Evolutionary conservation across 2,888 invertebrate genomes (phyloP).

Genomic region (Melieria crassipennis): DNA sequence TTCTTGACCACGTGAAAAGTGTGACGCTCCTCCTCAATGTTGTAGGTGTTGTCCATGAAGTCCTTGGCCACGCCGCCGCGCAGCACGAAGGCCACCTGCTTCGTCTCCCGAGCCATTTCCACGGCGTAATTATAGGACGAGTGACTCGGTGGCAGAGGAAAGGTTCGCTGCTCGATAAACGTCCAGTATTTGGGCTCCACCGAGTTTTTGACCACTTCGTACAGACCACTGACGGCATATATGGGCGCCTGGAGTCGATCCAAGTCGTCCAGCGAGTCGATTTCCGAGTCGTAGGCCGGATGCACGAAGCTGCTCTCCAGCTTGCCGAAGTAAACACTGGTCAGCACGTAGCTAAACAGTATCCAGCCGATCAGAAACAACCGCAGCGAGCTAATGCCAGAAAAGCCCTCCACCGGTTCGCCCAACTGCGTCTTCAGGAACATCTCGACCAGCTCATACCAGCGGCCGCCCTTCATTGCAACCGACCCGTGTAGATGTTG

Average conservation of each 20-base stretch:
- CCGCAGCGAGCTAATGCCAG: slow-evolving; percentile 53
- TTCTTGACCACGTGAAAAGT: slow-evolving; percentile 56
- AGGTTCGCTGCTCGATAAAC: slow-evolving; percentile 32
- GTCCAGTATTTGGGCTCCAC: slow-evolving; percentile 42
- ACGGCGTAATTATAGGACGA: neutral
- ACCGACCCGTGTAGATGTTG: slow-evolving; percentile 21
- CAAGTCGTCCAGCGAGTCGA: slow-evolving; percentile 51
- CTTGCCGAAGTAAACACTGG: slow-evolving; percentile 58
- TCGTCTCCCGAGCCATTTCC: slow-evolving; percentile 34
- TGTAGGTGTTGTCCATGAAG: slow-evolving; percentile 52
- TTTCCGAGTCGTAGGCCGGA: slow-evolving; percentile 52
- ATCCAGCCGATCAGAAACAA: slow-evolving; percentile 58
- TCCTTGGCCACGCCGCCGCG: slow-evolving; percentile 50
- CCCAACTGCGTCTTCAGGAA: slow-evolving; percentile 55
- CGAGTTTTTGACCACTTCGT: slow-evolving; percentile 42
- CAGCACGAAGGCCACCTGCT: slow-evolving; percentile 48
- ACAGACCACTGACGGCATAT: slow-evolving; percentile 44
- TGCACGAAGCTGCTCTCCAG: slow-evolving; percentile 59
- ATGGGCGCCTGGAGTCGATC: slow-evolving; percentile 42
- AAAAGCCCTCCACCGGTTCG: slow-evolving; percentile 50
- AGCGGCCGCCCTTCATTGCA: slow-evolving; percentile 36
- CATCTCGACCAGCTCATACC: slow-evolving; percentile 52
- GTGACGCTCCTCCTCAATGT: slow-evolving; percentile 46
- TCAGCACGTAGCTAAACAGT: slow-evolving; percentile 57
- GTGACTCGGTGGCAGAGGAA: slow-evolving; percentile 38